These are phyloP conservation scores for Galbula dea DNA, from an alignment of 2,113 vertebrate genomes.

Conservation along the genomic window DNA sequence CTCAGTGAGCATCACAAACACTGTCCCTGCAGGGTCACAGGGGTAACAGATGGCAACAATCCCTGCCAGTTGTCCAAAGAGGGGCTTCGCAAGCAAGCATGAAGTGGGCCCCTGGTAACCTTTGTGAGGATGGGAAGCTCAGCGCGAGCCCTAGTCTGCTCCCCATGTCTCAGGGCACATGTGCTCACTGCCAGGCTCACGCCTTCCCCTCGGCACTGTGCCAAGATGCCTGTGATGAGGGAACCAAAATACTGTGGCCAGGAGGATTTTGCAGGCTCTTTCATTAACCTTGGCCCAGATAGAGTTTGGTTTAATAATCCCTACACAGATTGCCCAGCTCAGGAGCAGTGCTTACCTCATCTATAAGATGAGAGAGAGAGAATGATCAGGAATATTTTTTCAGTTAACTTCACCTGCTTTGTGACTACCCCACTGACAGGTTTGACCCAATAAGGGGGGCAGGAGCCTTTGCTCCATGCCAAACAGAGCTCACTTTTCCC, in stretches of 20 bases:
- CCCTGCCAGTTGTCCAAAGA: background rate
- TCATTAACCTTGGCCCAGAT: conserved; percentile 60
- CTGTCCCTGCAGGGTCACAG: accelerated
- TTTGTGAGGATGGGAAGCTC: background rate
- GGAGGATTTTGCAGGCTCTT: conserved; percentile 32
- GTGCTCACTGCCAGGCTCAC: accelerated
- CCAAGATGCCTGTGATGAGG: background rate
- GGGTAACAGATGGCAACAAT: background rate
- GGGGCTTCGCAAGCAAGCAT: background rate
- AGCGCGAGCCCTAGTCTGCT: accelerated
- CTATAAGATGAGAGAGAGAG: background rate
- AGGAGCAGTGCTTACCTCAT: background rate
- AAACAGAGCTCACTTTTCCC: background rate
- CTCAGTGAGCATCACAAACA: background rate
- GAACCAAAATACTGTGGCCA: background rate
- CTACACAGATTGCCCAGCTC: conserved; percentile 18
- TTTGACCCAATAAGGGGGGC: background rate
- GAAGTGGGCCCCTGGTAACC: background rate
- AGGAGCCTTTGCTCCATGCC: background rate
- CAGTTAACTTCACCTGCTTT: background rate
- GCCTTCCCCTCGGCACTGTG: background rate
- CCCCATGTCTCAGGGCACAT: accelerated
- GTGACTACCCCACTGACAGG: background rate
- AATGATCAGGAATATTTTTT: background rate
- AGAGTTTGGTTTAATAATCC: conserved; percentile 34